Evolutionary conservation across 2,113 vertebrate species (phyloP), one percentile per base, ranked within the genome.

Genomic region (Etheostoma cragini): DNA sequence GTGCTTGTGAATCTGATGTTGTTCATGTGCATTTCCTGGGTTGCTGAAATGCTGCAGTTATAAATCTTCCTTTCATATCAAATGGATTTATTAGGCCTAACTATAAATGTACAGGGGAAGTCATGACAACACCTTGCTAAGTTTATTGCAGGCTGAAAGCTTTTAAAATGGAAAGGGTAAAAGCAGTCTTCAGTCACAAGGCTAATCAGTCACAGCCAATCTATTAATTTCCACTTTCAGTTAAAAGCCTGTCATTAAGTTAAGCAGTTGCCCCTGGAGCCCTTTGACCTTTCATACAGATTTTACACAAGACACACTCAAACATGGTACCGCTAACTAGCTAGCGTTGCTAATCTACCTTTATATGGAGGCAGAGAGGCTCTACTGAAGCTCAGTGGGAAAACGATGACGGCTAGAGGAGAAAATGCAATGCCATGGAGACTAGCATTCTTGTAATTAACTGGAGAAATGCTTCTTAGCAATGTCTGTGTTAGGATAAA

Each of bases 241-340:
- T n/a, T 69, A 58, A 81, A 88, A 86, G 62, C 72, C 19, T 35
- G n/a, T 62, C 66, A 76, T 63, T 83, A 52, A 86, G 63, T 45
- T 24, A 15, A 76, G 13, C n/a, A 17, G 71, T 84, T 80, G 76
- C 80, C 42, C 53, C 67, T 1, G 5, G 50, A 72, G 77, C 62
- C 38, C 26, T 80, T 58, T 50, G 26, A 42, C 69, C 24, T 7
- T 64, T 65, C 26, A 7, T 16, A 53, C 47, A 33, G 17, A 82
- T 74, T 72, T 68, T 57, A 46, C 65, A 56, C 35, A 45, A 68
- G 12, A 66, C 33, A 33, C 11, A 3, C 26, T 58, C 14, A 46
- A 22, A 35, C 22, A 30, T 22, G 19, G 66, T 2, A 2, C 19
- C 6, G 60, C 30, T 53, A 65, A 19, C 14, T 8, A 6, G 38